Evolutionary conservation across 2,797 vertebrate species (phyloP), one percentile per base, ranked within the genome.

Genomic region (Anniella stebbinsi): DNA sequence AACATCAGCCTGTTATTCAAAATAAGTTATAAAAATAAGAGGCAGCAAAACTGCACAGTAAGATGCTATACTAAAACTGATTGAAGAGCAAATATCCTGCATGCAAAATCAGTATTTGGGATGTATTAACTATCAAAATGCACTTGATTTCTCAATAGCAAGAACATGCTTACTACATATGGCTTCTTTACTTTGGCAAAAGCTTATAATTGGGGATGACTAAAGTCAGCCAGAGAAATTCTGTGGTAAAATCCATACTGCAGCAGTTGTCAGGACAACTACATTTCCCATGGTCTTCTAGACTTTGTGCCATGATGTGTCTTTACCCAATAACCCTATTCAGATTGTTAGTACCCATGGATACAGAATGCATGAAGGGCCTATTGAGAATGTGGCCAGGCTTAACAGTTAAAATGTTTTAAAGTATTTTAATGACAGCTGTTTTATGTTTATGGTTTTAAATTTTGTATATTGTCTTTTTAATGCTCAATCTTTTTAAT

Each of bases 1-100:
- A 93, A 95, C 91, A 93, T 94, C 91, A 94, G 90, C 94, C 87
- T 93, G 90, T 91, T 94, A 88, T 95, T 92, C 84, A 89, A 94
- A 93, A 93, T 80, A 95, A 38, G 2, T 41, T 83, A 93, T 95
- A 95, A 96, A 96, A 96, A 95, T 95, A 96, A 96, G 91, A 94
- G 89, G 90, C 91, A 95, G 88, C 95, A 95, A 95, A 95, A 90
- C 57, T 85, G 51, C 84, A 93, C 80, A 51, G 92, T 92, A 92
- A 93, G 86, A 94, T 88, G 88, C 82, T 87, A 83, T 88, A 90
- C 69, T 93, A 95, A 95, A 94, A 92, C 84, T 86, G 95, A 94
- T 87, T 93, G 88, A 92, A 88, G 76, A 88, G 87, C 80, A 88
- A 70, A 87, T 94, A 92, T 66, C 91, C 76, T 87, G 94, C 85